Conservation (phyloP, 2,113 vertebrate species). For the Spea bombifrons region DNA sequence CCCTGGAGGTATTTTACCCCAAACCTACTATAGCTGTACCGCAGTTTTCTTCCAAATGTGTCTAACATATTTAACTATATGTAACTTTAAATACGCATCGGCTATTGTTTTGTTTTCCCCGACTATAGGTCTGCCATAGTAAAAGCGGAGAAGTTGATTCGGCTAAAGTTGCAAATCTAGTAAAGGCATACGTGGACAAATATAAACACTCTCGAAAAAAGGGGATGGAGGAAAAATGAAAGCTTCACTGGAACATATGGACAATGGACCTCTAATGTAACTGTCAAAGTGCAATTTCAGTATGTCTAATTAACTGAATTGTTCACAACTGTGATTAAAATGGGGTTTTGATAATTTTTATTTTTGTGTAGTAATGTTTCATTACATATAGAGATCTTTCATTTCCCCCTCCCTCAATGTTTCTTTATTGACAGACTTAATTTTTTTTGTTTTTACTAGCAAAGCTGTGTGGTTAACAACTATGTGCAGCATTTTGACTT, state of each 20-base stretch:
- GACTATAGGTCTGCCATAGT: conserved; percentile 87
- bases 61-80: too few species aligned
- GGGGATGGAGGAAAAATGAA: conserved; percentile 71
- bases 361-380: conserved; percentile 80
- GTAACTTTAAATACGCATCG: neutral
- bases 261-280: conserved; percentile 21
- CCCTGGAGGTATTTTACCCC: too few species aligned
- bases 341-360: conserved; percentile 80
- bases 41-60: too few species aligned
- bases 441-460: conserved; percentile 61
- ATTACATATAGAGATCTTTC: conserved; percentile 62
- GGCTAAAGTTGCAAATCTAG: conserved; percentile 92
- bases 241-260: conserved; percentile 61
- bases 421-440: conserved; percentile 53
- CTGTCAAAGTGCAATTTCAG: conserved; percentile 90
- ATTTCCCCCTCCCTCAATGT: conserved; percentile 57
- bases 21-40: too few species aligned
- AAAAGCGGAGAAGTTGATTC: conserved; percentile 97
- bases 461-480: conserved; percentile 59
- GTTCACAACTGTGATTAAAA: conserved; percentile 69
- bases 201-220: conserved; percentile 85
- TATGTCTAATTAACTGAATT: conserved; percentile 68
- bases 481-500: conserved; percentile 67
- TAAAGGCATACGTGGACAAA: conserved; percentile 97
- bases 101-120: conserved; percentile 25